Conservation (phyloP, 2,113 vertebrate genomes). For the Pungitius pungitius region DNA sequence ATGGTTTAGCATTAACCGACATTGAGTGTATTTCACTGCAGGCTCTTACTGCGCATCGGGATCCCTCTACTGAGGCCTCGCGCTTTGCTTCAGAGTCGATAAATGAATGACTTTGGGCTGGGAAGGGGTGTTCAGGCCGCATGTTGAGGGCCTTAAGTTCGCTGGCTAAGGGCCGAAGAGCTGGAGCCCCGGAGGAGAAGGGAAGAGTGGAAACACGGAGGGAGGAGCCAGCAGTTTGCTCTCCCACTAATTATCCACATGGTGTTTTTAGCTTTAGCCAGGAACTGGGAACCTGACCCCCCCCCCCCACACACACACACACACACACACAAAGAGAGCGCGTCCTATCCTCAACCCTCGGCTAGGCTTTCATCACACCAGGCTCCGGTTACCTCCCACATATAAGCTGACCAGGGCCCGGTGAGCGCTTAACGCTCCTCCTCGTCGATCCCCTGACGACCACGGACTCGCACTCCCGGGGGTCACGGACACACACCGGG, state of each 20-base stretch:
- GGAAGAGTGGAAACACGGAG: conserved; percentile 19
- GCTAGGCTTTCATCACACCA: conserved; percentile 77
- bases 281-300: conserved; percentile 78
- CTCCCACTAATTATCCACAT: conserved; percentile 64
- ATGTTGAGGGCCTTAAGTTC: not conserved
- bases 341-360: conserved; percentile 66
- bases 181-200: too few relatives aligned
- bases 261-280: conserved; percentile 70
- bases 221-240: conserved; percentile 18
- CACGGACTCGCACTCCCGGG: conserved; percentile 10
- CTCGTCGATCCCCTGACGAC: conserved; percentile 35
- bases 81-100: not conserved
- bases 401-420: conserved; percentile 81
- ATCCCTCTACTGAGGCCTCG: too few relatives aligned
- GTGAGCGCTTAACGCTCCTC: conserved; percentile 63
- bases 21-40: too few relatives aligned
- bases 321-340: not conserved
- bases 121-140: not conserved
- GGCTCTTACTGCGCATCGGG: too few relatives aligned
- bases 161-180: too few relatives aligned
- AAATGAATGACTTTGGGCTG: not conserved
- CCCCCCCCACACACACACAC: not conserved
- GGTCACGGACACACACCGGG: conserved; percentile 13
- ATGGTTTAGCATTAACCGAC: too few relatives aligned
- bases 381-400: conserved; percentile 80